Evolutionary conservation across 2,888 invertebrate genomes (phyloP).

Genomic region (Dicyrtoma fusca): DNA sequence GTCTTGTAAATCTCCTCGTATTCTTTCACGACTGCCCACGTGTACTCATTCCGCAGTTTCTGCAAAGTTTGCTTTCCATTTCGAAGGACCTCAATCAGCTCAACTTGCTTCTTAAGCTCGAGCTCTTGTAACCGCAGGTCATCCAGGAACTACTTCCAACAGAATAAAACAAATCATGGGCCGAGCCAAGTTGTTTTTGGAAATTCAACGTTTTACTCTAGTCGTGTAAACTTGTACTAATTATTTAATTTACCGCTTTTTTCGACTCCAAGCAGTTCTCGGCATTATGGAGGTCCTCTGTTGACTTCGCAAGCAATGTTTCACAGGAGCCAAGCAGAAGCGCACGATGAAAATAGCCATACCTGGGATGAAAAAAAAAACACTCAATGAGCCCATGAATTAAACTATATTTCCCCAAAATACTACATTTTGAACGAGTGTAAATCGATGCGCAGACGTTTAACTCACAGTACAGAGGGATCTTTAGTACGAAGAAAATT

Average conservation of each 20-base stretch:
- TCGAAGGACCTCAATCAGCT: constrained; percentile 2
- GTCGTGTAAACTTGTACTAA: too few relatives aligned
- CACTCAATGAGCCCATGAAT: background rate
- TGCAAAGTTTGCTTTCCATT: background rate
- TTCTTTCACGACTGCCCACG: constrained; percentile 26
- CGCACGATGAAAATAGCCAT: constrained; percentile 9
- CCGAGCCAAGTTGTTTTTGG: too few relatives aligned
- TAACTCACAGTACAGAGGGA: constrained; percentile 60
- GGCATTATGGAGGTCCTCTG: background rate
- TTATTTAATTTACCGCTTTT: background rate
- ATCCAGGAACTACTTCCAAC: constrained; percentile 1
- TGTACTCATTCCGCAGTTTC: constrained; percentile 20
- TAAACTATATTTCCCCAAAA: background rate
- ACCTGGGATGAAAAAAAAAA: background rate
- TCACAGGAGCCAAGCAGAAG: constrained; percentile 16
- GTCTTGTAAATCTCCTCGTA: background rate
- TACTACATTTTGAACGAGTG: too few relatives aligned
- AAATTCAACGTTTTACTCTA: too few relatives aligned
- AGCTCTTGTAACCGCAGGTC: background rate
- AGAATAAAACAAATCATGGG: too few relatives aligned
- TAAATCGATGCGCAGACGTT: too few relatives aligned
- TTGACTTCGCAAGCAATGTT: background rate
- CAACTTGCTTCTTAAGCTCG: constrained; percentile 9
- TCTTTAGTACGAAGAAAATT: constrained; percentile 79
- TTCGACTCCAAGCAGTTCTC: background rate